Base-by-base conservation (phyloP, 1,140 invertebrate genomes). In the Limonius californicus region DNA sequence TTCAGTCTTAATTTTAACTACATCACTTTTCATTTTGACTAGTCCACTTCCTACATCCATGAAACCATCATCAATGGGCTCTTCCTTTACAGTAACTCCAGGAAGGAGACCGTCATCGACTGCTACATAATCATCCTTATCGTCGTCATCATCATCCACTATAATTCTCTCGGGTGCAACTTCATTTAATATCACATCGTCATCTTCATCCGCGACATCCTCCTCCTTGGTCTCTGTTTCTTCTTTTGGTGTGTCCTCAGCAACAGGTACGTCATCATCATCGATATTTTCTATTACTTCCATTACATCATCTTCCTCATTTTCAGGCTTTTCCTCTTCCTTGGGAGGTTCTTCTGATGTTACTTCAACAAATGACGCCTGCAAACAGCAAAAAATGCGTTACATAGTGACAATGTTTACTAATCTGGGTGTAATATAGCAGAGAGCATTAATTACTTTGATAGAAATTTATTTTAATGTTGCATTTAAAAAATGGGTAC, bases 161-260 rank as follows among this genome's bases (percentile, higher is more conserved):
- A 78, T 73, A 57, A 83, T 80, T 62, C 81, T 70, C 56, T 78
- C 79, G 9, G 80, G 77, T 0, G 79, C 77, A 63, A 80, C 78
- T 12, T 77, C 77, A 63, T 83, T 85, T 30, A 85, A 78, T 57
- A 84, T 83, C 16, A 85, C 81, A 67, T 85, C 82, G 57, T 83
- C 83, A 9, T 75, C 64, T 27, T 72, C 67, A 11, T 65, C 64
- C 47, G 61, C 35, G 75, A 21, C 57, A 53, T 19, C 14, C 11
- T 21, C 8, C 61, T 75, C 71, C n/a, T 75, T 70, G n/a, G 61
- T 63, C 54, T 72, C 65, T 8, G 57, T 58, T 21, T 55, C 53
- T 57, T 66, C 23, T 27, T 27, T 3, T 9, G 3, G 23, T 4
- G 3, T 9, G 9, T 9, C 9, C 23, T 27, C 63, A 21, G 19